phyloP scores from a whole-genome alignment of 2,113 vertebrate genomes.

The Nycticebus coucang region DNA sequence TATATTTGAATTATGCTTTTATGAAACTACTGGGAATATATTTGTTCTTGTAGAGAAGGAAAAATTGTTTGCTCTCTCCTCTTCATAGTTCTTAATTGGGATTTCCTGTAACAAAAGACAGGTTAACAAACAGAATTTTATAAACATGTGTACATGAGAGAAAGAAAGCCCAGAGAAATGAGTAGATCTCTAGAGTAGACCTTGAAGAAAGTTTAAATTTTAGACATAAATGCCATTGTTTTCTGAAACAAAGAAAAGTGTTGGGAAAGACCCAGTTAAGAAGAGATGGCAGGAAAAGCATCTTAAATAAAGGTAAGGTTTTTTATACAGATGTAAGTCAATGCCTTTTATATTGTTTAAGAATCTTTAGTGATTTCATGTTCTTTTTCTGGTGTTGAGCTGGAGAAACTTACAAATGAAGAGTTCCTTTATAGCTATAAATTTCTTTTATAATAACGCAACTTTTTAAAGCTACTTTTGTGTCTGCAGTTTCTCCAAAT shows the following conservation, averaged over 20 bases:
- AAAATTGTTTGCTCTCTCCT: neutral
- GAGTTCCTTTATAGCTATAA: neutral
- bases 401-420: neutral
- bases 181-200: neutral
- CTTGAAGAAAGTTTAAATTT: neutral
- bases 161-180: neutral
- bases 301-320: neutral
- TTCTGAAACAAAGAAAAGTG: neutral
- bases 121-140: neutral
- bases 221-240: neutral
- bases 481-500: neutral
- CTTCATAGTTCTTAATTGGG: neutral
- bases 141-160: neutral
- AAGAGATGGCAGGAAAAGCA: neutral
- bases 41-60: neutral
- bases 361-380: neutral
- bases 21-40: neutral
- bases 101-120: neutral
- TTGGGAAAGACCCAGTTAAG: neutral
- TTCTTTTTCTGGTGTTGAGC: neutral
- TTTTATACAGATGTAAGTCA: neutral
- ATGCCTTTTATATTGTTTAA: neutral
- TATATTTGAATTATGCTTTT: neutral
- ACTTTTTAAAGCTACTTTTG: neutral
- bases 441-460: neutral